Conservation (phyloP, 1,140 invertebrate genomes). For the Anoplophora glabripennis region DNA sequence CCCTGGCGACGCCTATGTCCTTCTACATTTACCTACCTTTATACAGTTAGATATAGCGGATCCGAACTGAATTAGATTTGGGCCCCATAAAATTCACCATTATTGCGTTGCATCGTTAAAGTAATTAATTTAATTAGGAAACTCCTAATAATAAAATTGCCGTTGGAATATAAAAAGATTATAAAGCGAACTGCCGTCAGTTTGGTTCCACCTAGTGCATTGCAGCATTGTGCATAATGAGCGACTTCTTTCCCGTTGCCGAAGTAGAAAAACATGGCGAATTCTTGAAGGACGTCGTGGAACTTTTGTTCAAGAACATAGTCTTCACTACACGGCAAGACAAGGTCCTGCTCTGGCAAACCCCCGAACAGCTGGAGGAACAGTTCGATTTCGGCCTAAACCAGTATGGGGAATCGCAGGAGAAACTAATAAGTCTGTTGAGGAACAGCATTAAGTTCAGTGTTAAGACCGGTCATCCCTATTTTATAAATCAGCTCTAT, state of each 20-base stretch:
- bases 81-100: too few species aligned
- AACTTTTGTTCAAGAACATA: conserved; percentile 44
- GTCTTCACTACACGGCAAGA: conserved; percentile 46
- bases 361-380: conserved; percentile 41
- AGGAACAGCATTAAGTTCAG: conserved; percentile 51
- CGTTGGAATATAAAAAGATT: too few species aligned
- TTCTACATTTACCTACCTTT: too few species aligned
- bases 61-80: too few species aligned
- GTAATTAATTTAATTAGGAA: too few species aligned
- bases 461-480: conserved; percentile 56
- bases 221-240: too few species aligned
- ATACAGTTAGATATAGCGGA: too few species aligned
- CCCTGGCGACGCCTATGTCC: too few species aligned
- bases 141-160: too few species aligned
- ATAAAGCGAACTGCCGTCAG: too few species aligned
- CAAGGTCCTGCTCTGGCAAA: conserved; percentile 48
- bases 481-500: conserved; percentile 56
- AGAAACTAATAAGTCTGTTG: conserved; percentile 47
- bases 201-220: too few species aligned
- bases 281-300: conserved; percentile 44
- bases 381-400: conserved; percentile 46
- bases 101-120: too few species aligned
- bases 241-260: conserved; percentile 39
- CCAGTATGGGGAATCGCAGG: conserved; percentile 45
- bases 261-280: conserved; percentile 42